Conservation (phyloP, 2,113 vertebrate genomes). For the Corynorhinus townsendii region DNA sequence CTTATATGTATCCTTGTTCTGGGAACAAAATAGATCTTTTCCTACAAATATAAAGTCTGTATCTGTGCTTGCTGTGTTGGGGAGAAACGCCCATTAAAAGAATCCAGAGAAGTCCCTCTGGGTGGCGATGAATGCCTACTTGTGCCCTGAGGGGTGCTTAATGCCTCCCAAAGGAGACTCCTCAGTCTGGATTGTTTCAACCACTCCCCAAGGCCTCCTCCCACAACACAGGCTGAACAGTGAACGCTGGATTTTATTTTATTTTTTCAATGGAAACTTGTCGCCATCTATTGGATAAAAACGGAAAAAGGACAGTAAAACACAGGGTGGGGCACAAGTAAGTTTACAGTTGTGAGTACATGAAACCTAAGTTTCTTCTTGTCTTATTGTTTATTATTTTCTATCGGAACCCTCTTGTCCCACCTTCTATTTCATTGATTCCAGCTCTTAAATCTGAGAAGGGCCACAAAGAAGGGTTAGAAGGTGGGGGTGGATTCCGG, state of each 20-base stretch:
- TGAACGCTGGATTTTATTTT: not conserved
- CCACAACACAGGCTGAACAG: not conserved
- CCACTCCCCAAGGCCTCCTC: not conserved
- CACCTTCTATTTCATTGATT: not conserved
- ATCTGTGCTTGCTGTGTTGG: not conserved
- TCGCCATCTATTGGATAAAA: conserved; percentile 59
- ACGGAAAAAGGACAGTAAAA: not conserved
- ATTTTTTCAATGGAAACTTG: not conserved
- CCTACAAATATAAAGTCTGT: not conserved
- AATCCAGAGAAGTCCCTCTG: not conserved
- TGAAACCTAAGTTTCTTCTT: not conserved
- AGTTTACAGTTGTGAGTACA: not conserved
- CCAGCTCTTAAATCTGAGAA: not conserved
- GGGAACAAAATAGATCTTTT: not conserved
- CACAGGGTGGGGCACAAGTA: not conserved
- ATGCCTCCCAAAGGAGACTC: not conserved
- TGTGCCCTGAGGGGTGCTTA: not conserved
- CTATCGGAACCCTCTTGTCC: not conserved
- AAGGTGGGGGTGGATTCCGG: not conserved
- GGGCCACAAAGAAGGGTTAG: not conserved
- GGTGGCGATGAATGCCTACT: not conserved
- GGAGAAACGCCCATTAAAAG: not conserved
- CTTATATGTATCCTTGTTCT: not conserved
- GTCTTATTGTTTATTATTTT: not conserved
- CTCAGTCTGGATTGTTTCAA: not conserved